Evolutionary conservation across 2,797 vertebrate species (phyloP).

Genomic region (Fistularia commersonii): DNA sequence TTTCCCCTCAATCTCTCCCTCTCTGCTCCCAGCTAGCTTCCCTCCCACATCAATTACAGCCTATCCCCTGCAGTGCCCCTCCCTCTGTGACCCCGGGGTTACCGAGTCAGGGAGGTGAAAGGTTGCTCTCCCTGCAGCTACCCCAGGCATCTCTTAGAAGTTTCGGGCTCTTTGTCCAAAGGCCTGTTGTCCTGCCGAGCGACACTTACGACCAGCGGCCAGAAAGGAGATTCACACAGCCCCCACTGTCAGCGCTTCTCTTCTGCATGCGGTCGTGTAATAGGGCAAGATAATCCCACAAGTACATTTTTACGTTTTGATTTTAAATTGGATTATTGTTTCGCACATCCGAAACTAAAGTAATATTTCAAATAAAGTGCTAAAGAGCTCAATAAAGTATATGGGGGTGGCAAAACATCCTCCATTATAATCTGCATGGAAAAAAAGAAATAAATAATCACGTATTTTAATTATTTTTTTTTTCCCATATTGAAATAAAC

Average conservation of each 20-base stretch:
- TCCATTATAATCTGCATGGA: too few relatives aligned
- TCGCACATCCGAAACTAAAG: too few relatives aligned
- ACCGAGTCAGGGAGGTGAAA: constrained; percentile 55
- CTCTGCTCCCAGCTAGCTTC: constrained; percentile 40
- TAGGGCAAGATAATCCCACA: too few relatives aligned
- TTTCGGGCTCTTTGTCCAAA: constrained; percentile 50
- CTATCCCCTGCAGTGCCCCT: constrained; percentile 50
- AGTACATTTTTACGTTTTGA: too few relatives aligned
- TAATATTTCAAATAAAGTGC: too few relatives aligned
- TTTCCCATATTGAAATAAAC: too few relatives aligned
- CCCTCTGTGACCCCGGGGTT: constrained; percentile 60
- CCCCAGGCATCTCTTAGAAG: constrained; percentile 69
- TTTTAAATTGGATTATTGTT: too few relatives aligned
- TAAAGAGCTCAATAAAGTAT: too few relatives aligned
- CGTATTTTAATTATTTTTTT: too few relatives aligned
- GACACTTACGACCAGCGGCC: constrained; percentile 33
- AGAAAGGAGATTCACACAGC: constrained; percentile 14
- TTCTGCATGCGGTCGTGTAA: too few relatives aligned
- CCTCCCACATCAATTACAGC: constrained; percentile 67
- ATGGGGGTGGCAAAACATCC: too few relatives aligned
- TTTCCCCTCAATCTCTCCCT: constrained; percentile 36
- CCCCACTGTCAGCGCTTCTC: constrained; percentile 13
- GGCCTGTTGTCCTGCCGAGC: constrained; percentile 38
- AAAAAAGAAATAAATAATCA: too few relatives aligned
- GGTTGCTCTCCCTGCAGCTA: constrained; percentile 59